A percentile compares a stretch with the other conserved stretches of the same genome.
Conservation (phyloP, 2,113 vertebrate genomes). For the Micronycteris hirsuta region DNA sequence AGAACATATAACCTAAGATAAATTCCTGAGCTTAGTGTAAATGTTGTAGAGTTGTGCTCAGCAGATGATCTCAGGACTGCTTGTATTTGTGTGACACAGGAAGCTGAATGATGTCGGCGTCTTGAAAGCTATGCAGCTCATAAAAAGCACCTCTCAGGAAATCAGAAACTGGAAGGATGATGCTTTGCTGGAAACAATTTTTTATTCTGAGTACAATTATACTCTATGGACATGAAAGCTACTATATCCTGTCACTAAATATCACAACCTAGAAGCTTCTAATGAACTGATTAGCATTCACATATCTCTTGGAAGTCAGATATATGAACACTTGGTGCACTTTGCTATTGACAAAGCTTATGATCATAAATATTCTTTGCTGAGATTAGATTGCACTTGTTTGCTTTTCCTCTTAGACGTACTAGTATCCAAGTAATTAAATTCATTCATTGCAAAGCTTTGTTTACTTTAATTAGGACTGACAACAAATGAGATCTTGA, state of each 20-base stretch:
- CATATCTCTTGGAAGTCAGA: constrained; percentile 81
- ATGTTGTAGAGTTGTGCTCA: constrained; percentile 76
- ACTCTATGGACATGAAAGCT: constrained; percentile 74
- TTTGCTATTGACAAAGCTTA: constrained; percentile 81
- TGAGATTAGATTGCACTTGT: constrained; percentile 72
- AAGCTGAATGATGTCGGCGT: constrained; percentile 74
- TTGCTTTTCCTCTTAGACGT: constrained; percentile 73
- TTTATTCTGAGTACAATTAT: constrained; percentile 81
- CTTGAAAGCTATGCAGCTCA: constrained; percentile 78
- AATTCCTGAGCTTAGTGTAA: constrained; percentile 76
- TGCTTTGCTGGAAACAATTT: constrained; percentile 78
- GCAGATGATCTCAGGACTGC: constrained; percentile 62
- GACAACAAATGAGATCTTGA: constrained; percentile 71
- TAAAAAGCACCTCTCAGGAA: constrained; percentile 80
- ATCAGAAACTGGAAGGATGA: constrained; percentile 76
- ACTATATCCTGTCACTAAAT: constrained; percentile 80
- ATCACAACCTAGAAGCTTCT: constrained; percentile 80
- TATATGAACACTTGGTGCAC: constrained; percentile 79
- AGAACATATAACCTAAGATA: constrained; percentile 64
- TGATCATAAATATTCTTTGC: constrained; percentile 81
- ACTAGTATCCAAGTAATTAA: constrained; percentile 74
- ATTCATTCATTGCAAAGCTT: constrained; percentile 74
- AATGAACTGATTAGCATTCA: constrained; percentile 86
- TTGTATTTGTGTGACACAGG: constrained; percentile 74
- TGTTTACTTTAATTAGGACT: constrained; percentile 79